Evolutionary conservation across 2,888 invertebrate genomes (phyloP), one percentile per base, ranked within the genome.

Genomic region (Cerastis leucographa): DNA sequence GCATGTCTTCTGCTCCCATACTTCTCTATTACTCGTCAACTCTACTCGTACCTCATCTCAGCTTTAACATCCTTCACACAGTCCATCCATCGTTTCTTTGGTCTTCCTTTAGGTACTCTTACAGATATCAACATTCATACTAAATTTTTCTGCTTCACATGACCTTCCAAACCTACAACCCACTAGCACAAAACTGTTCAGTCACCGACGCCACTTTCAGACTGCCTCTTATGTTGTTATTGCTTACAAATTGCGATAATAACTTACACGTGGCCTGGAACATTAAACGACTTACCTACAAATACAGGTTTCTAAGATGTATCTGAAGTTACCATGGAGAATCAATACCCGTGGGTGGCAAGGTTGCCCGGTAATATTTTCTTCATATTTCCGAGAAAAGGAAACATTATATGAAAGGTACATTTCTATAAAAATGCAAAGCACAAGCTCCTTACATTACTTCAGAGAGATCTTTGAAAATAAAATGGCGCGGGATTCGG

Each of bases 321-420:
- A 25, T 68, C 54, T 71, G 22, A 56, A 51, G 85, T 79, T 71
- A n/a, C 87, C 67, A 78, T 79, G 71, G 78, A 22, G 70, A 77
- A 75, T 79, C 81, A 56, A 84, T 81, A 76, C 35, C 29, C 54
- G 61, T 75, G 68, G 80, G 69, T 72, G 46, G 59, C 46, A 46
- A 74, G 35, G 68, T 19, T 71, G 19, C 42, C 22, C 22, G 42
- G 9, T 22, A 67, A 67, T 44, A 80, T 64, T 70, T 80, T 72
- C 62, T 68, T 75, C 12, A 71, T 80, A 76, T 80, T 75, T n/a
- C 44, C 49, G 17, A 29, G 25, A 54, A 80, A 40, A 49, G 19
- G 35, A 68, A 69, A 77, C 14, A 67, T 71, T 61, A 62, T 65
- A 77, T 29, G 14, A 49, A 71, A 77, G 81, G 61, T 70, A 68